Conservation (phyloP, 2,113 vertebrate genomes). For the Gallinago jamesoni region DNA sequence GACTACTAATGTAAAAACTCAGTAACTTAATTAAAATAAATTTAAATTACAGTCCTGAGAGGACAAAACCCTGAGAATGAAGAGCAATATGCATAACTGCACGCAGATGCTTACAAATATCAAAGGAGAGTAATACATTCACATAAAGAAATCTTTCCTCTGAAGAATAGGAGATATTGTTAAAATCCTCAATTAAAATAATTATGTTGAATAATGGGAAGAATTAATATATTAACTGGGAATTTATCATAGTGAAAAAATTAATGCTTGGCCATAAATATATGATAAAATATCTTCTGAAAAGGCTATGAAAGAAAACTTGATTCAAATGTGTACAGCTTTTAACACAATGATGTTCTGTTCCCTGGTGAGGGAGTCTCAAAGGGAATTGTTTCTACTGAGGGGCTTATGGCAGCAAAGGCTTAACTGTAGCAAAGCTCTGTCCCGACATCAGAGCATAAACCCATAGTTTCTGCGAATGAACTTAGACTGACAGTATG, state of each 20-base stretch:
- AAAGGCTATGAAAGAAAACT: background rate
- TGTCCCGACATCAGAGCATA: background rate
- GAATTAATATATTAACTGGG: background rate
- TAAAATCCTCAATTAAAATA: background rate
- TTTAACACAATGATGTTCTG: background rate
- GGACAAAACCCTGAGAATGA: background rate
- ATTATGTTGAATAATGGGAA: background rate
- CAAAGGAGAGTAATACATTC: background rate
- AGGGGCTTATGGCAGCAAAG: background rate
- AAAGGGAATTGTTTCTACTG: background rate
- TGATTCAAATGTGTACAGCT: background rate
- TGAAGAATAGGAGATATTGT: background rate
- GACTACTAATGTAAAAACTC: background rate
- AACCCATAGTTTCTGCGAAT: background rate
- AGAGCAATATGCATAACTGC: background rate
- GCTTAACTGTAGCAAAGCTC: background rate
- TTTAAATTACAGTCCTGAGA: background rate
- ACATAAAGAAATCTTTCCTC: background rate
- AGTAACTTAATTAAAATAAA: background rate
- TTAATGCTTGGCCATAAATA: background rate
- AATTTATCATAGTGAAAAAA: background rate
- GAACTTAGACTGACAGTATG: background rate
- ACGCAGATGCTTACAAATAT: background rate
- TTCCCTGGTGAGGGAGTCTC: background rate
- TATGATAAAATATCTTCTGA: background rate